Conservation (phyloP, 2,113 vertebrate genomes). For the Podiceps cristatus region DNA sequence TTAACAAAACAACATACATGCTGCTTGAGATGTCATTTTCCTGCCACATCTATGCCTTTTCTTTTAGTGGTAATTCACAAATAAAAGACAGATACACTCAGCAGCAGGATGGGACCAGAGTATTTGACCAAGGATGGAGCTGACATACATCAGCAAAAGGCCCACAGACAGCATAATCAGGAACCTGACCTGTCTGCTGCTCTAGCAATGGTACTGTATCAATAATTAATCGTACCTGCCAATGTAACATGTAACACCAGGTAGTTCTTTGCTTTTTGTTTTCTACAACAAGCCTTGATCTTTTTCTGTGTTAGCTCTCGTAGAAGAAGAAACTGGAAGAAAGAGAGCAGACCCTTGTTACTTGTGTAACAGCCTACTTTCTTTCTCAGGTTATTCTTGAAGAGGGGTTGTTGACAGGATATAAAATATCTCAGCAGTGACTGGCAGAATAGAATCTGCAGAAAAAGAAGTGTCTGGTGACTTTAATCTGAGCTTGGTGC, state of each 20-base stretch:
- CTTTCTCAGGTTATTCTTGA: slow-evolving; percentile 35
- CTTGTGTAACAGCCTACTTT: not conserved
- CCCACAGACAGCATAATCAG: slow-evolving; percentile 48
- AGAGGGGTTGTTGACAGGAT: slow-evolving; percentile 10
- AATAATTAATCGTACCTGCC: slow-evolving; percentile 50
- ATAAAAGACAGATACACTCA: not conserved
- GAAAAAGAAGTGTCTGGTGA: not conserved
- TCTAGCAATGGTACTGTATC: slow-evolving; percentile 33
- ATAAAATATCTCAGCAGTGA: not conserved
- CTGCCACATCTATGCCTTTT: not conserved
- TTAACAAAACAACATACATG: not conserved
- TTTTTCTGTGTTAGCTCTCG: slow-evolving; percentile 9
- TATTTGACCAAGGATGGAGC: slow-evolving; percentile 20
- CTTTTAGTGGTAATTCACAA: not conserved
- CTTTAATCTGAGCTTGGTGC: not conserved
- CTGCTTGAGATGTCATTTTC: not conserved
- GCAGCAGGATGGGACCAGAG: not conserved
- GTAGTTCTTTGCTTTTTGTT: slow-evolving; percentile 40
- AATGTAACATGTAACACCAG: slow-evolving; percentile 13
- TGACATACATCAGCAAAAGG: slow-evolving; percentile 51
- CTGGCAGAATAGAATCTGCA: not conserved
- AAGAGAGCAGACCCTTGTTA: slow-evolving; percentile 30
- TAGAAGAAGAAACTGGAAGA: slow-evolving; percentile 38
- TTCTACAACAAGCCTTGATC: slow-evolving; percentile 39
- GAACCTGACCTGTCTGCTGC: slow-evolving; percentile 45